phyloP scores from a whole-genome alignment of 2,113 vertebrate species.

The Tupaia chinensis region DNA sequence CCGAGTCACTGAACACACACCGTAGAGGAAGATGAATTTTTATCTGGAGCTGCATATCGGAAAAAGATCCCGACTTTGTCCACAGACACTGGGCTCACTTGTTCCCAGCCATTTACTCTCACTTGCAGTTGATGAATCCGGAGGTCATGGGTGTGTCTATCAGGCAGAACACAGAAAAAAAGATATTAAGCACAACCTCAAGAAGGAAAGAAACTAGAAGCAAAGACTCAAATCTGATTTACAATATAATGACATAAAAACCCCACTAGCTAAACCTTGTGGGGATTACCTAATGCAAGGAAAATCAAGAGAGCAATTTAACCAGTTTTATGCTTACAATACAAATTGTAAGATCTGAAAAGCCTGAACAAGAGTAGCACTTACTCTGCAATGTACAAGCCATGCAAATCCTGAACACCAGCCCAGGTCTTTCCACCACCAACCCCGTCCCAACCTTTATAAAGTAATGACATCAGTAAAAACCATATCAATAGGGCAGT shows the following conservation, averaged over 20 bases:
- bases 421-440: background rate
- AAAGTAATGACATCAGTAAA: background rate
- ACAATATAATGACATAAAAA: background rate
- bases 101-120: conserved; percentile 97
- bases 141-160: conserved; percentile 96
- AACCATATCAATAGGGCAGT: background rate
- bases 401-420: background rate
- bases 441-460: background rate
- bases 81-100: conserved; percentile 97
- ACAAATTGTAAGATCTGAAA: background rate
- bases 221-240: background rate
- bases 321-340: background rate
- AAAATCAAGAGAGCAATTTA: conserved; percentile 15
- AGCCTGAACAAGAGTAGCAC: background rate
- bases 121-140: conserved; percentile 97
- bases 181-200: background rate
- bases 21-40: conserved; percentile 94
- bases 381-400: background rate
- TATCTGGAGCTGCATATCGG: conserved; percentile 97
- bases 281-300: background rate
- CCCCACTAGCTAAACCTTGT: background rate
- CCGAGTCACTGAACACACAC: conserved; percentile 85
- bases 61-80: conserved; percentile 99
- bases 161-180: conserved; percentile 5
- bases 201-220: background rate